Conservation (phyloP, 2,888 invertebrate genomes). For the Lathronympha strigana region DNA sequence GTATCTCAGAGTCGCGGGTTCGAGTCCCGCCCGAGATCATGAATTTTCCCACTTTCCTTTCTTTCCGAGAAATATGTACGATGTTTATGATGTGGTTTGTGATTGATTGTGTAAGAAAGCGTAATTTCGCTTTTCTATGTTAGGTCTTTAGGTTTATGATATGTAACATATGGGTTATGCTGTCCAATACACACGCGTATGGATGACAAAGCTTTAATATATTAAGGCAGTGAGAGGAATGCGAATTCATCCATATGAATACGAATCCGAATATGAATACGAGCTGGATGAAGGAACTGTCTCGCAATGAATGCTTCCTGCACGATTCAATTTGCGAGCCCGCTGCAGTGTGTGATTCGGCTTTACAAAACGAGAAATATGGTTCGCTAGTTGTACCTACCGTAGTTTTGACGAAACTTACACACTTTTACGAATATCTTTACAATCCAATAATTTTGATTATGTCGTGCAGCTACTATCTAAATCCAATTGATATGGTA, state of each 20-base stretch:
- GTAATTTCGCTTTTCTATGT: too few relatives aligned
- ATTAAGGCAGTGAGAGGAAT: neutral
- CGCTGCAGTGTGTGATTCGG: neutral
- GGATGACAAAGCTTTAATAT: conserved; percentile 12
- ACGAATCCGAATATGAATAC: neutral
- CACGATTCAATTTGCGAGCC: conserved; percentile 4
- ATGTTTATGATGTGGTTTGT: neutral
- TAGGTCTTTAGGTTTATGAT: too few relatives aligned
- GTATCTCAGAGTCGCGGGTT: too few relatives aligned
- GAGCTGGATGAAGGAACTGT: neutral
- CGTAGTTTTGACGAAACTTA: neutral
- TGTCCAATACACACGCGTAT: too few relatives aligned
- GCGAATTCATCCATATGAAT: neutral
- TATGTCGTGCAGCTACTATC: too few relatives aligned
- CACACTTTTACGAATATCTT: neutral
- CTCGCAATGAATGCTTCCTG: neutral
- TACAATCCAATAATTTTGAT: too few relatives aligned
- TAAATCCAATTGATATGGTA: too few relatives aligned
- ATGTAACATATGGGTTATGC: too few relatives aligned
- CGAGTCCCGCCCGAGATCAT: too few relatives aligned
- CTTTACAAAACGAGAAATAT: conserved; percentile 7
- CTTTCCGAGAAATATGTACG: too few relatives aligned
- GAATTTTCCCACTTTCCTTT: too few relatives aligned
- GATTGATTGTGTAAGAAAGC: neutral
- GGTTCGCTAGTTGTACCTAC: neutral